Conservation (phyloP, 2,797 vertebrate genomes). For the Neostethus bicornis region DNA sequence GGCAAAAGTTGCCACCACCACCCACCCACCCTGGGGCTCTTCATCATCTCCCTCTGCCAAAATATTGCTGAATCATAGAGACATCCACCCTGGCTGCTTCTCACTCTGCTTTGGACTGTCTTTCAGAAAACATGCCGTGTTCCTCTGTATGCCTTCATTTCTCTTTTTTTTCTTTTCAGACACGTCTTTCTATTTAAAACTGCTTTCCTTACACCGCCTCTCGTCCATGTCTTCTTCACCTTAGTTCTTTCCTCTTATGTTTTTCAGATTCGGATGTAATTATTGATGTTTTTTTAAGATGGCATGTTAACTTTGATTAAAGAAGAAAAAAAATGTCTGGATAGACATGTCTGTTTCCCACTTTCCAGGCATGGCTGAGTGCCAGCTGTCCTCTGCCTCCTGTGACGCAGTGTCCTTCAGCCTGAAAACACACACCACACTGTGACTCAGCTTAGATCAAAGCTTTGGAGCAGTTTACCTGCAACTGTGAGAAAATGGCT, state of each 20-base stretch:
- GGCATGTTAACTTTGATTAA: slow-evolving; percentile 21
- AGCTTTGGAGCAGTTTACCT: slow-evolving; percentile 27
- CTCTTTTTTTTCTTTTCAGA: slow-evolving; percentile 13
- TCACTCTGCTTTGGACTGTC: slow-evolving; percentile 59
- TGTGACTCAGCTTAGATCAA: slow-evolving; percentile 60
- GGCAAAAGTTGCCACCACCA: slow-evolving; percentile 45
- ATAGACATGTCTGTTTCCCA: slow-evolving; percentile 44
- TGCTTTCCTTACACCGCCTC: slow-evolving; percentile 23
- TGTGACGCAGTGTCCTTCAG: slow-evolving; percentile 74
- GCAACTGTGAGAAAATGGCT: slow-evolving; percentile 29
- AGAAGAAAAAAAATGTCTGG: no score
- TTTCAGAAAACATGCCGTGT: slow-evolving; percentile 48
- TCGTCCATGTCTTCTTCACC: not conserved
- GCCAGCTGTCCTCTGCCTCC: slow-evolving; percentile 64
- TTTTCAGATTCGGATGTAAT: slow-evolving; percentile 6
- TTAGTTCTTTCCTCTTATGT: slow-evolving; percentile 14
- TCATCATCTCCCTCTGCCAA: slow-evolving; percentile 59
- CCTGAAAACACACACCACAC: slow-evolving; percentile 43
- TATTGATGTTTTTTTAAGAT: slow-evolving; percentile 8
- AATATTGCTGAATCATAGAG: slow-evolving; percentile 73
- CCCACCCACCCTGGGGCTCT: slow-evolving; percentile 39
- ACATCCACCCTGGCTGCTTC: slow-evolving; percentile 50
- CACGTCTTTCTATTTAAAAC: slow-evolving; percentile 35
- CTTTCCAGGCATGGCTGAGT: slow-evolving; percentile 43
- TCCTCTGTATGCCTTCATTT: slow-evolving; percentile 25